phyloP scores from a whole-genome alignment of 1,140 invertebrate species.

The Ectropis grisescens region DNA sequence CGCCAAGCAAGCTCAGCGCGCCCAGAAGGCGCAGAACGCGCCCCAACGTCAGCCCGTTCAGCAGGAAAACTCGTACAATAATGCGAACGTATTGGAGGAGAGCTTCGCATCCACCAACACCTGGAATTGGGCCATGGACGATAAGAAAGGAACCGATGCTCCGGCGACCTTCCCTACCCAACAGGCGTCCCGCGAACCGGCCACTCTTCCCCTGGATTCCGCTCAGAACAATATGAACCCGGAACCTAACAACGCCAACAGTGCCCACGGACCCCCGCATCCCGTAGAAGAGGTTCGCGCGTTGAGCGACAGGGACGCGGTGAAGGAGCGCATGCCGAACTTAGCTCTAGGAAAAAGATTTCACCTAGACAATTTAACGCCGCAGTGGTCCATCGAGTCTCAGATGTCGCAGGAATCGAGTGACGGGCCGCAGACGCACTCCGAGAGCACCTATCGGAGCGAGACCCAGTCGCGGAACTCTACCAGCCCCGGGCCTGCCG shows the following conservation, averaged over 20 bases:
- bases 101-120: constrained; percentile 53
- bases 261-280: constrained; percentile 15
- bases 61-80: constrained; percentile 28
- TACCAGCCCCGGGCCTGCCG: constrained; percentile 52
- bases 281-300: constrained; percentile 38
- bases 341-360: constrained; percentile 53
- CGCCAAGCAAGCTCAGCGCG: constrained; percentile 34
- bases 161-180: constrained; percentile 1
- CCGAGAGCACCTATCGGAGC: constrained; percentile 71
- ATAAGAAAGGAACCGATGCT: constrained; percentile 34
- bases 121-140: constrained; percentile 63
- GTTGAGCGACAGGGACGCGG: constrained; percentile 48
- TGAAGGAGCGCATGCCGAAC: constrained; percentile 53
- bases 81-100: constrained; percentile 64
- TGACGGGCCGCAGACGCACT: constrained; percentile 68
- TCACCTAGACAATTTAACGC: constrained; percentile 64
- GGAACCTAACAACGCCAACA: constrained; percentile 13
- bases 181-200: constrained; percentile 8
- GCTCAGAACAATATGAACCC: constrained; percentile 13
- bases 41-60: constrained; percentile 11
- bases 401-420: constrained; percentile 74
- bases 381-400: constrained; percentile 74
- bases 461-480: constrained; percentile 72
- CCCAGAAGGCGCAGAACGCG: constrained; percentile 15
- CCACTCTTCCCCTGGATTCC: constrained; percentile 11